A percentile compares a stretch with the other conserved stretches of the same genome.
Evolutionary conservation across 1,140 invertebrate species (phyloP).

Genomic region (Scaptomyza graminum): DNA sequence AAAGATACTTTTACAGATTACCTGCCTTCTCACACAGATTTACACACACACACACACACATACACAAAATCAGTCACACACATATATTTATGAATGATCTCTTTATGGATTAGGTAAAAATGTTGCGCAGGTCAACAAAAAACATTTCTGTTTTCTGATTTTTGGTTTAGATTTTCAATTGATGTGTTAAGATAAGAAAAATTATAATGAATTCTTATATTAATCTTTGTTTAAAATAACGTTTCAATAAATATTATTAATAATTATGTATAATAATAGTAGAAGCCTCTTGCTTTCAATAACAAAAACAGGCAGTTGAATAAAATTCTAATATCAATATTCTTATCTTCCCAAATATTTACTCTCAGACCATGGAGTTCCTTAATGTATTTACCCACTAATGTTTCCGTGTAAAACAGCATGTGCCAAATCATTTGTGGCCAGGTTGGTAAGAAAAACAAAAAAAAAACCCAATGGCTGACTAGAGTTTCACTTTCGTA

Average conservation of each 20-base stretch:
- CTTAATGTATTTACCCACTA: neutral
- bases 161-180: neutral
- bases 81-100: conserved; percentile 18
- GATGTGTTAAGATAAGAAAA: no score
- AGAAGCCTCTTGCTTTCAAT: neutral
- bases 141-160: neutral
- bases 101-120: conserved; percentile 14
- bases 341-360: neutral
- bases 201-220: no score
- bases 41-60: conserved; percentile 6
- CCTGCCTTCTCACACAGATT: conserved; percentile 1
- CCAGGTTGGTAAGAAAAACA: no score
- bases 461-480: neutral
- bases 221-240: no score
- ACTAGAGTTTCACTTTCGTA: conserved; percentile 41
- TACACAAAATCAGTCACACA: neutral
- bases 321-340: neutral
- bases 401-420: conserved; percentile 36
- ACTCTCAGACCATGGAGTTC: neutral
- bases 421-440: conserved; percentile 20
- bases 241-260: no score
- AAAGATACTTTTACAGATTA: conserved; percentile 27
- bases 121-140: conserved; percentile 21
- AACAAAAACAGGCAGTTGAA: conserved; percentile 1
- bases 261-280: no score